Conservation (phyloP, 2,888 invertebrate genomes). For the Chloroclysta siterata region DNA sequence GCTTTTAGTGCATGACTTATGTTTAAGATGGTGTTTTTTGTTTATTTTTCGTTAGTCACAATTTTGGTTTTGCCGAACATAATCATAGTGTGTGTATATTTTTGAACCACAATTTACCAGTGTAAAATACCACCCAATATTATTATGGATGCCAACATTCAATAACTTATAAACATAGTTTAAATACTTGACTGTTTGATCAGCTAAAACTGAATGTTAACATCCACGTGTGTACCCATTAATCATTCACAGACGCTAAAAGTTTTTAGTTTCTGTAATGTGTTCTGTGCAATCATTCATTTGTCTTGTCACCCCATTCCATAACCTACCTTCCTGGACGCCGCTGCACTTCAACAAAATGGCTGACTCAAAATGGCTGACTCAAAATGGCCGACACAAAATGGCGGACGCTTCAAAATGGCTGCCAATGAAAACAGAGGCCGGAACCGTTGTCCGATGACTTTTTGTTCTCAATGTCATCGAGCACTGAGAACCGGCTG, state of each 20-base stretch:
- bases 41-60: slow-evolving; percentile 30
- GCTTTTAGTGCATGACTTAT: slow-evolving; percentile 41
- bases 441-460: slow-evolving; percentile 98
- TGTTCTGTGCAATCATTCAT: slow-evolving; percentile 79
- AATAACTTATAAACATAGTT: slow-evolving; percentile 22
- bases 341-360: slow-evolving; percentile 58
- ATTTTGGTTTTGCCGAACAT: slow-evolving; percentile 42
- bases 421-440: slow-evolving; percentile 86
- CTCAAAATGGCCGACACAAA: slow-evolving; percentile 44
- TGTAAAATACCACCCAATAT: slow-evolving; percentile 68
- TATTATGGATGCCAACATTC: slow-evolving; percentile 49
- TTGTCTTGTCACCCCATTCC: slow-evolving; percentile 84
- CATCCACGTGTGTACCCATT: slow-evolving; percentile 68
- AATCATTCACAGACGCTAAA: slow-evolving; percentile 79
- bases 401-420: slow-evolving; percentile 58
- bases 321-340: slow-evolving; percentile 80
- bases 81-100: slow-evolving; percentile 19
- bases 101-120: slow-evolving; percentile 56
- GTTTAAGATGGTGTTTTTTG: slow-evolving; percentile 37
- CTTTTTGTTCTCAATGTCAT: slow-evolving; percentile 99
- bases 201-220: slow-evolving; percentile 55
- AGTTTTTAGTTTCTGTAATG: slow-evolving; percentile 69
- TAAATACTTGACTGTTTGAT: background rate
- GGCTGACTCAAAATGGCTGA: slow-evolving; percentile 60
- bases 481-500: slow-evolving; percentile 90